Evolutionary conservation across 2,888 invertebrate species (phyloP).

Genomic region (Polylopha cassiicola): DNA sequence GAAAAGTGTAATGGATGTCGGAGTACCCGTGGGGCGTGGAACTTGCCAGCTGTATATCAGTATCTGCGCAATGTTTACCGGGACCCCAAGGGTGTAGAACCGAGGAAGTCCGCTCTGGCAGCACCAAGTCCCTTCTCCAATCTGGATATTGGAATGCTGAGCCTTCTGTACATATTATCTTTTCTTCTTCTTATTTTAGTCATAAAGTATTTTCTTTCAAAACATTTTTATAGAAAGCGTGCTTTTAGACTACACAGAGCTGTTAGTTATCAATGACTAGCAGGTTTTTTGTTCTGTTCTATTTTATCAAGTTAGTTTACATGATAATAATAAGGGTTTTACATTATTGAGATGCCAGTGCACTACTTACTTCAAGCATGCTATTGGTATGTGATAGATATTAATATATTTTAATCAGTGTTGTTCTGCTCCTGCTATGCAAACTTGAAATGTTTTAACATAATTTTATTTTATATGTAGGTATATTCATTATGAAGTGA

Average conservation of each 20-base stretch:
- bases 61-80: constrained; percentile 78
- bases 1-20: constrained; percentile 83
- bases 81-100: constrained; percentile 37
- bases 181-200: constrained; percentile 85
- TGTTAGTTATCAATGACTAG: constrained; percentile 77
- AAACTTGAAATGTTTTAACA: too few relatives aligned
- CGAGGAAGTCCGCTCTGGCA: constrained; percentile 36
- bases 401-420: too few relatives aligned
- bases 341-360: too few relatives aligned
- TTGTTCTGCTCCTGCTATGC: too few relatives aligned
- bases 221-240: constrained; percentile 84
- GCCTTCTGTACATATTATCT: constrained; percentile 85
- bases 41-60: constrained; percentile 78
- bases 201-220: constrained; percentile 84
- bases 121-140: constrained; percentile 76
- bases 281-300: constrained; percentile 23
- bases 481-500: too few relatives aligned
- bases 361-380: too few relatives aligned
- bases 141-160: constrained; percentile 86
- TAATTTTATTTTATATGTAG: too few relatives aligned
- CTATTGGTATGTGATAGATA: too few relatives aligned
- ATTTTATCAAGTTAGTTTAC: constrained; percentile 5
- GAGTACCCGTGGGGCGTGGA: constrained; percentile 77
- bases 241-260: constrained; percentile 83
- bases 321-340: too few relatives aligned